These are phyloP conservation scores for Aegotheles bennettii DNA, from an alignment of 2,113 vertebrate genomes.

Conservation along the genomic window DNA sequence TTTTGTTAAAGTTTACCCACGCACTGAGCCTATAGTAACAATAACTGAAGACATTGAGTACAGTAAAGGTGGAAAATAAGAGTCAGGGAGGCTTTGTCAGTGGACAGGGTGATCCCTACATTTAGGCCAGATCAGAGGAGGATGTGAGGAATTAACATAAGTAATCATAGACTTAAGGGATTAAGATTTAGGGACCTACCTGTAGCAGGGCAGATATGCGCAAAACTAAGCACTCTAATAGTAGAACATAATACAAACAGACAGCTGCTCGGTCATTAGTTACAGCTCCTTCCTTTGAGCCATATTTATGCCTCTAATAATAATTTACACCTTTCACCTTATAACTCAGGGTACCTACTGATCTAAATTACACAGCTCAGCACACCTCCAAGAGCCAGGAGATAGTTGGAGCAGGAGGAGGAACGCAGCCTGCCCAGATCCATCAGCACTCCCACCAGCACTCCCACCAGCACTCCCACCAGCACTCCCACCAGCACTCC, in stretches of 20 bases:
- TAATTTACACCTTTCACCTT: background rate
- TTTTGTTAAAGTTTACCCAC: background rate
- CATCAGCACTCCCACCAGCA: fast-evolving
- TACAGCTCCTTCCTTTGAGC: background rate
- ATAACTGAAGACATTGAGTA: background rate
- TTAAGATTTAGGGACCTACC: background rate
- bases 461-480: background rate
- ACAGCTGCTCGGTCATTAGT: background rate
- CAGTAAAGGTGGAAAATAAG: background rate
- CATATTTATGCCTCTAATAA: background rate
- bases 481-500: fast-evolving
- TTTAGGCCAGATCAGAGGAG: background rate
- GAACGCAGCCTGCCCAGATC: background rate
- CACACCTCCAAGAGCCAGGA: background rate
- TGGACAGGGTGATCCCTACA: background rate
- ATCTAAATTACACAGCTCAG: background rate
- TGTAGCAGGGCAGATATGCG: background rate
- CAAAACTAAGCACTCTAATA: background rate
- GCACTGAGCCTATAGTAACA: background rate
- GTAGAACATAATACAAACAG: background rate
- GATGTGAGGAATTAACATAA: background rate
- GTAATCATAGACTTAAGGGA: background rate
- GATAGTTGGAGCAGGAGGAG: background rate
- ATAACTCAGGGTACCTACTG: background rate
- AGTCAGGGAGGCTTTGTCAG: background rate